Evolutionary conservation across 2,888 invertebrate genomes (phyloP), one percentile per base, ranked within the genome.

Genomic region (Molorchus minor): DNA sequence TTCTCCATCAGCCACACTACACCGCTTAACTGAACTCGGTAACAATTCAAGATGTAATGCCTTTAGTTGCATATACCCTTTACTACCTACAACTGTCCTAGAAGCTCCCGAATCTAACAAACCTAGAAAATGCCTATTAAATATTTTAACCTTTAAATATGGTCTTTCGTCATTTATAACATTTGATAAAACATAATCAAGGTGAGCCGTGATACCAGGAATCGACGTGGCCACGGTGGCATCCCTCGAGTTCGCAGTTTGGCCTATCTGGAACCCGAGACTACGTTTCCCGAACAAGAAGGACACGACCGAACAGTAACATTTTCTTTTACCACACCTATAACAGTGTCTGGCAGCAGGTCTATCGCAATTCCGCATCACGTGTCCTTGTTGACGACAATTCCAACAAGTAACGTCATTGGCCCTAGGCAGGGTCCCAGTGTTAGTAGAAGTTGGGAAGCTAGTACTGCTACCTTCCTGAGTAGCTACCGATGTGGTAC

Each of bases 321-420:
- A 40, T n/a, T 43, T 29, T 1, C 16, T 25, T 10, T 17, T 38
- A 21, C 57, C 57, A 53, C 57, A 57, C 25, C 43, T n/a, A 15
- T 25, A 57, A 53, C 57, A 57, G 54, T 15, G 16, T 8, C 8
- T 13, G 1, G 15, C 16, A 13, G 15, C 5, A 7, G 12, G 12
- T 15, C 16, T 12, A 36, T 12, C 12, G 2, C 36, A 36, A 7
- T 5, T 16, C 7, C 13, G 12, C 1, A 13, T 15, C 36, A 2
- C 16, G 8, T 2, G 36, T 7, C 1, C 12, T 1, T 12, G 1
- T 13, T 13, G 1, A 1, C 15, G 7, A 36, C 36, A 36, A 15
- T 36, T 36, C 36, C 36, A 36, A 36, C 36, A 36, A 13, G 12
- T 7, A 36, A 16, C 7, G 16, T 13, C 12, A 36, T 2, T n/a